Evolutionary conservation across 2,888 invertebrate genomes (phyloP), one percentile per base, ranked within the genome.

Genomic region (Rhaphigaster nebulosa): DNA sequence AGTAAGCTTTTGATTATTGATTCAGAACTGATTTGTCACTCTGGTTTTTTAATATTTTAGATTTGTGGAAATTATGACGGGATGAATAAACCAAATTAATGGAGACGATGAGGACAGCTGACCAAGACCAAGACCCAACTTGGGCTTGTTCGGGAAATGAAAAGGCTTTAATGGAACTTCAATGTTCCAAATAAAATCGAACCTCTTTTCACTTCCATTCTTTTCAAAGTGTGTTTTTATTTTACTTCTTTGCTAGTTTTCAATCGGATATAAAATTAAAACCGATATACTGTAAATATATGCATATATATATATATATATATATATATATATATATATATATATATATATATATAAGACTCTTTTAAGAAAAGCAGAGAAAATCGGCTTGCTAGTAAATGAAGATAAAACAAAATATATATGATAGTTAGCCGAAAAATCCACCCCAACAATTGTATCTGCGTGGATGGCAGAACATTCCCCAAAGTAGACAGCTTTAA

Each of bases 141-240:
- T 65, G 60, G 60, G 60, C 13, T n/a, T n/a, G n/a, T n/a, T n/a
- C n/a, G n/a, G n/a, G 60, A 65, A 65, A 29, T 65, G 65, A 65
- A 65, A 65, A 18, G 65, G 15, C 3, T 29, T 65, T 65, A 65
- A 65, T 65, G 65, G 65, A 65, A 65, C 65, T 65, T 34, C 65
- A 65, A 65, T 65, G 65, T 65, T 34, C 0, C 65, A 29, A 65
- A 65, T 65, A 65, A 65, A 34, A 65, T 29, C 29, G 29, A 34
- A 34, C 34, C 65, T 60, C 65, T 65, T 65, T 65, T 65, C 34
- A 65, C 65, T 65, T 18, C 3, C 13, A 34, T 65, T 65, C 65
- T 65, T 65, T 65, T 65, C 29, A 65, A 65, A 65, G 65, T 65
- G 29, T 65, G 65, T 65, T 65, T 65, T 60, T n/a, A 5, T n/a